Evolutionary conservation across 2,888 invertebrate genomes (phyloP).

Genomic region (Tenthredo scrophulariae): DNA sequence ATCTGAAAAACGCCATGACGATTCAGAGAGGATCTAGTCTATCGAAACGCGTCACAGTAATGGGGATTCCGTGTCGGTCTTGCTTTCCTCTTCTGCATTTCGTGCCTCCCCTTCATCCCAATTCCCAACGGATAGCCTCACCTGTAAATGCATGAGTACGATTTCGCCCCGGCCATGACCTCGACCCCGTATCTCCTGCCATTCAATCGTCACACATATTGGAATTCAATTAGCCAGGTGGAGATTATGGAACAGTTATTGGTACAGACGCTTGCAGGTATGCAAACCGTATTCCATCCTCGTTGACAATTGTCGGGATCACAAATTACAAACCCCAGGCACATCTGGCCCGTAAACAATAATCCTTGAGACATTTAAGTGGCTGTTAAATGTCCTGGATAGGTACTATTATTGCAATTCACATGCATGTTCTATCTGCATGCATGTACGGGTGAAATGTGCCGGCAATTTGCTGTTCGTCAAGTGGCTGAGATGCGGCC

Average conservation of each 20-base stretch:
- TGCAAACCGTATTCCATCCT: slow-evolving; percentile 66
- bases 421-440: background rate
- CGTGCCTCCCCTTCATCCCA: background rate
- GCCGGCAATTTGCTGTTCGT: background rate
- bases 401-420: background rate
- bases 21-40: slow-evolving; percentile 34
- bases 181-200: slow-evolving; percentile 55
- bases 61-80: slow-evolving; percentile 42
- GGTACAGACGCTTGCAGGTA: slow-evolving; percentile 63
- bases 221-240: slow-evolving; percentile 71
- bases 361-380: slow-evolving; percentile 23
- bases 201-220: slow-evolving; percentile 73
- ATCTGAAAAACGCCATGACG: slow-evolving; percentile 8
- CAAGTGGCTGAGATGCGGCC: background rate
- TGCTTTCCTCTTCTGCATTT: background rate
- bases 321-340: slow-evolving; percentile 60
- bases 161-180: slow-evolving; percentile 38
- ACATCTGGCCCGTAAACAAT: slow-evolving; percentile 28
- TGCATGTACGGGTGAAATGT: background rate
- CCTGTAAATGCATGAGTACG: slow-evolving; percentile 47
- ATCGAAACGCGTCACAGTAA: slow-evolving; percentile 46
- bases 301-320: slow-evolving; percentile 53
- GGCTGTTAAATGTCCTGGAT: slow-evolving; percentile 34
- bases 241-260: slow-evolving; percentile 70
- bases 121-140: background rate